phyloP scores from a whole-genome alignment of 2,797 vertebrate genomes.

The Tolypeutes matacus region DNA sequence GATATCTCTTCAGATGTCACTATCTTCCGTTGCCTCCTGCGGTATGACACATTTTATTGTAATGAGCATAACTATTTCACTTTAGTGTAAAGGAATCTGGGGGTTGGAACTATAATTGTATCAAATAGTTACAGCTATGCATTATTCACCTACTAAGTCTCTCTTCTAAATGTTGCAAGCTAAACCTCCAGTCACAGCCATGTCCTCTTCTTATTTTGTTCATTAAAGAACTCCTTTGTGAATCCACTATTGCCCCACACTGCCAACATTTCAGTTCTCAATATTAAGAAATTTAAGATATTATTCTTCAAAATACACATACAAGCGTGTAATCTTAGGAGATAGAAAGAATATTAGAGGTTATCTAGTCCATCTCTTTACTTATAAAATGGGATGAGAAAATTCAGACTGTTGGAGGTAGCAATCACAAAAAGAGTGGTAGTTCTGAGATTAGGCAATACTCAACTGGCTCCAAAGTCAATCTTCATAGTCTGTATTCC shows the following conservation, averaged over 20 bases:
- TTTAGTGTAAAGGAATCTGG: conserved; percentile 53
- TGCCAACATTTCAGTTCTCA: conserved; percentile 9
- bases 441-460: neutral
- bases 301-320: conserved; percentile 22
- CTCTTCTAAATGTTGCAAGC: conserved; percentile 30
- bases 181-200: neutral
- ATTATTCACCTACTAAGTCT: conserved; percentile 48
- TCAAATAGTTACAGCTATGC: conserved; percentile 32
- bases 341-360: neutral
- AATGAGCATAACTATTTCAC: neutral
- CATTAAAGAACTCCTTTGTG: conserved; percentile 7
- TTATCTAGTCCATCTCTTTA: neutral
- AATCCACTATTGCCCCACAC: neutral
- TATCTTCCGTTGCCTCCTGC: neutral
- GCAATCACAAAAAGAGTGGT: neutral
- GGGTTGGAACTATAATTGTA: conserved; percentile 15
- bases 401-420: neutral
- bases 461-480: neutral
- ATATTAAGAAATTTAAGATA: conserved; percentile 31
- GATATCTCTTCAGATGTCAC: neutral
- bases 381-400: conserved; percentile 23
- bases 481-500: neutral
- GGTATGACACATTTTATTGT: neutral
- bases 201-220: neutral
- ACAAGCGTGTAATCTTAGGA: neutral